Base-by-base conservation (phyloP, 1,140 invertebrate species). In the Leptinotarsa lineolata region DNA sequence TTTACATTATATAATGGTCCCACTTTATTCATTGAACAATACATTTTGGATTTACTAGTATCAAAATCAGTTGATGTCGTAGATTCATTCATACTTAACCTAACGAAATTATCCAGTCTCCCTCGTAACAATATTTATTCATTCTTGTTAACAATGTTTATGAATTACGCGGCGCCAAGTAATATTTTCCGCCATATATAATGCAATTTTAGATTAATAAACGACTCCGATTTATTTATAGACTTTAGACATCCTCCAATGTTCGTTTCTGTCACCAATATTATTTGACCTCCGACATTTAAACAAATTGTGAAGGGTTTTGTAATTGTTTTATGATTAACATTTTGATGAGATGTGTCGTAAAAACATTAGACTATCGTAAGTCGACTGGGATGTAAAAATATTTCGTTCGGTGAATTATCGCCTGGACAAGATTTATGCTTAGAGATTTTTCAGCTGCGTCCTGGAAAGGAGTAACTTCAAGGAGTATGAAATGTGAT, bases 191-290 rank as follows among this genome's bases (percentile, higher is more conserved):
- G 15, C 39, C 63, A 65, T 24, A 21, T 39, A 65, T 65, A 65
- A 65, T 39, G 63, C 39, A 16, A 65, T 65, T 65, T 65, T 65
- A 65, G 63, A 65, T 65, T 30, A 65, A 65, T 39, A 65, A 65
- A 18, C 24, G 63, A 65, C 63, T 21, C 63, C 63, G 63, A 65
- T 39, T 65, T 39, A 65, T 65, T 65, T 21, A 16, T 54, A 54
- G 48, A 54, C 48, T 21, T 54, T 54, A 54, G 48, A 54, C 48
- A 65, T 65, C 63, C 63, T 65, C 39, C 22, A 65, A n/a, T 65
- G 63, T 30, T 65, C 15, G 22, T 65, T n/a, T 18, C 18, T 65
- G 63, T 65, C 63, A 65, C 63, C 18, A 65, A 65, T 65, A 65
- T 39, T 65, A 39, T 39, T 24, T 65, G 63, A 65, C 63, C 63